These are phyloP conservation scores for Reinhardtius hippoglossoides DNA, from an alignment of 2,113 vertebrate species.

Conservation along the genomic window DNA sequence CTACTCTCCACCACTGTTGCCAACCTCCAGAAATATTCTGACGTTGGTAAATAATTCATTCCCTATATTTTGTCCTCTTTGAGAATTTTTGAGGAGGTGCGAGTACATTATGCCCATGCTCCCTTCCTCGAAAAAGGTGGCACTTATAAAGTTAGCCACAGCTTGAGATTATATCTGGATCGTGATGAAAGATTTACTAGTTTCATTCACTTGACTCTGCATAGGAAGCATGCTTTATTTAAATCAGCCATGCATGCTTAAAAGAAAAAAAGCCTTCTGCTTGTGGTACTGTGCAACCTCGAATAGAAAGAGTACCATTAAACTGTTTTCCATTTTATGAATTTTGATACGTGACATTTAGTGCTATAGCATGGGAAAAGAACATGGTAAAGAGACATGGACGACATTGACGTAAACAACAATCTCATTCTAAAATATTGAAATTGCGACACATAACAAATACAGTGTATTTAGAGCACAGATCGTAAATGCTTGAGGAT, in stretches of 20 bases:
- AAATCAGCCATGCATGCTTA: constrained; percentile 3
- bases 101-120: constrained; percentile 69
- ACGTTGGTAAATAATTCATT: constrained; percentile 84
- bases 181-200: background rate
- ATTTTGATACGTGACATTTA: background rate
- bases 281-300: background rate
- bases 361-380: background rate
- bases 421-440: background rate
- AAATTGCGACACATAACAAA: background rate
- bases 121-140: constrained; percentile 40
- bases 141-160: constrained; percentile 48
- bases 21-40: constrained; percentile 76
- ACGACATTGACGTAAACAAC: too few relatives aligned
- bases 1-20: constrained; percentile 72
- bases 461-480: background rate
- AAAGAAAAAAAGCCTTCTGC: background rate
- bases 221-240: constrained; percentile 1
- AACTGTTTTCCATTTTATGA: background rate
- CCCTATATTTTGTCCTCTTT: constrained; percentile 84
- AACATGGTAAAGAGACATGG: too few relatives aligned
- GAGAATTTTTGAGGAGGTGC: constrained; percentile 74
- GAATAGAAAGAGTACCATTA: background rate
- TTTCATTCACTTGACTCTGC: constrained; percentile 1
- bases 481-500: background rate
- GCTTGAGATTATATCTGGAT: constrained; percentile 16